Percentiles rank a stretch among this genome's conserved stretches.
Evolutionary conservation across 2,113 vertebrate species (phyloP).

Genomic region (Prochilodus magdalenae): DNA sequence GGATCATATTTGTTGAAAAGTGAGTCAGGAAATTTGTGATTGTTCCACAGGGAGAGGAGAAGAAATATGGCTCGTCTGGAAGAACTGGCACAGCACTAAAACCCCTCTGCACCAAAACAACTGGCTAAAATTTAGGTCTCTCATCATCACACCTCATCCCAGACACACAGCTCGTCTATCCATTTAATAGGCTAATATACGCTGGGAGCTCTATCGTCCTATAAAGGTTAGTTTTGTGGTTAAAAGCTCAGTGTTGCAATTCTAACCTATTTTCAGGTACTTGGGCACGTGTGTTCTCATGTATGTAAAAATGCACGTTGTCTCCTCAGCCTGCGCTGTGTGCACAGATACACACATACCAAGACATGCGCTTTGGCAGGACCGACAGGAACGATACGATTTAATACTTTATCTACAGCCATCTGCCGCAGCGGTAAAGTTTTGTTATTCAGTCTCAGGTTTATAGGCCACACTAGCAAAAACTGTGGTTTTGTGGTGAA

Average conservation of each 20-base stretch:
- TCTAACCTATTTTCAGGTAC: neutral
- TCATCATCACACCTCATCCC: slow-evolving; percentile 6
- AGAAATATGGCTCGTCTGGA: slow-evolving; percentile 18
- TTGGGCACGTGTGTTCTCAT: neutral
- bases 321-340: too few relatives aligned
- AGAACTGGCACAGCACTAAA: slow-evolving; percentile 31
- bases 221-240: neutral
- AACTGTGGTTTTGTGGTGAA: neutral
- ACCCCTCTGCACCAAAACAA: slow-evolving; percentile 38
- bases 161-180: neutral
- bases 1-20: slow-evolving; percentile 12
- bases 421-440: neutral
- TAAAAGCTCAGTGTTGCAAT: neutral
- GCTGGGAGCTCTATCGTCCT: neutral
- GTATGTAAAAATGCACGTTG: neutral
- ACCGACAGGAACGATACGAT: neutral
- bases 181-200: neutral
- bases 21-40: slow-evolving; percentile 8
- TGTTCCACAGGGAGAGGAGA: slow-evolving; percentile 32
- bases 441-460: neutral
- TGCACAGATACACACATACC: too few relatives aligned
- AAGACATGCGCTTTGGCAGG: too few relatives aligned
- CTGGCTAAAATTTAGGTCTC: slow-evolving; percentile 22
- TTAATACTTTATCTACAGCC: neutral
- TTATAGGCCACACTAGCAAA: neutral